Percentiles rank a stretch among this genome's conserved stretches.
Conservation (phyloP, 2,113 vertebrate species). For the Heterochromis multidens region DNA sequence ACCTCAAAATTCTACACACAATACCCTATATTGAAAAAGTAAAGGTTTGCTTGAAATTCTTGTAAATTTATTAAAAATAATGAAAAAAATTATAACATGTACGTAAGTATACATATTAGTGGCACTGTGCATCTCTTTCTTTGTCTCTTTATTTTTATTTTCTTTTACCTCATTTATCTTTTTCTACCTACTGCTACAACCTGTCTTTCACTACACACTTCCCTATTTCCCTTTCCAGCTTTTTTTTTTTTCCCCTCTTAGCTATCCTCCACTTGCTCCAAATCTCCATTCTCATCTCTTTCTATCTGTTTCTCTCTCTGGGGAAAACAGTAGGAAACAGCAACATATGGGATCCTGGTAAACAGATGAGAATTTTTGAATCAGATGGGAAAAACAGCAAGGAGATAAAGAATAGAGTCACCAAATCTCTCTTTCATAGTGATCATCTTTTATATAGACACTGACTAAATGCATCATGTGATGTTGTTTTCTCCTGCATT, state of each 20-base stretch:
- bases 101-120: too few relatives aligned
- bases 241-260: neutral
- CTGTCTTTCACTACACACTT: neutral
- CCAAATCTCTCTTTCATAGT: neutral
- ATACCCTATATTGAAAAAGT: too few relatives aligned
- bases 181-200: neutral
- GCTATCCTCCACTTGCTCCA: neutral
- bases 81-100: too few relatives aligned
- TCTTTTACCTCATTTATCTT: neutral
- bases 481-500: neutral
- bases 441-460: neutral
- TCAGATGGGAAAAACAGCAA: neutral
- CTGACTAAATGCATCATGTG: neutral
- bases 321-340: neutral
- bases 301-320: neutral
- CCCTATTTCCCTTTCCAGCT: neutral
- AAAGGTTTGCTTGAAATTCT: too few relatives aligned
- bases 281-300: neutral
- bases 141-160: neutral
- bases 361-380: neutral
- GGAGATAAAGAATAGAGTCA: neutral
- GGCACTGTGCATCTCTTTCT: too few relatives aligned
- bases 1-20: too few relatives aligned
- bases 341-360: conserved; percentile 21
- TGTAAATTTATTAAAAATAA: too few relatives aligned